These are phyloP conservation scores for Montipora foliosa DNA, from an alignment of 64 coral and sea anemone genomes.

Conservation along the genomic window DNA sequence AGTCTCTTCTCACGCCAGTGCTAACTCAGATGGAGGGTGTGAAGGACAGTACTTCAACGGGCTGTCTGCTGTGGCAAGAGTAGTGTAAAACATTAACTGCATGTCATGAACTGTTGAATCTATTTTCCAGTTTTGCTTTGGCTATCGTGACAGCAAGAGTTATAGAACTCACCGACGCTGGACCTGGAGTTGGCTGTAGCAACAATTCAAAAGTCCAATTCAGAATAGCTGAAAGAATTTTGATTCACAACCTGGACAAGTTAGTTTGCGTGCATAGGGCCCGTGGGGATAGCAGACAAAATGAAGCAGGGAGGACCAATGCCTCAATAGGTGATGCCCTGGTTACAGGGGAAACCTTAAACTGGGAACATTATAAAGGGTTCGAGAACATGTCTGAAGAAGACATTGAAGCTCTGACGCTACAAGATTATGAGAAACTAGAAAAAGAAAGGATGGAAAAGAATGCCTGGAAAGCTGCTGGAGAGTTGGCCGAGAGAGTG, in stretches of 20 bases:
- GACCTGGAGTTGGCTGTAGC: constrained; percentile 41
- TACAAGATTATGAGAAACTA: constrained; percentile 19
- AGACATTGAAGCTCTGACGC: constrained; percentile 35
- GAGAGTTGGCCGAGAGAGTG: background rate
- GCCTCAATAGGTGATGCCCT: constrained; percentile 51
- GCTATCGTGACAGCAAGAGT: constrained; percentile 1
- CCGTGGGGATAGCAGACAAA: background rate
- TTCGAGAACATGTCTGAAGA: constrained; percentile 31
- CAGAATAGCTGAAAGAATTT: constrained; percentile 42
- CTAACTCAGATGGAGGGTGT: background rate
- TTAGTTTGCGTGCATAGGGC: constrained; percentile 48
- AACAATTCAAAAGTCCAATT: constrained; percentile 6
- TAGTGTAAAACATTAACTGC: background rate
- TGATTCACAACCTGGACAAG: constrained; percentile 35
- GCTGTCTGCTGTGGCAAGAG: constrained; percentile 21
- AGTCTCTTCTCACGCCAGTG: background rate
- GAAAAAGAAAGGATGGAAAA: constrained; percentile 17
- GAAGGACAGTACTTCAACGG: background rate
- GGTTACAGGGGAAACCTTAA: constrained; percentile 51
- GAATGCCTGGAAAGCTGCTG: background rate
- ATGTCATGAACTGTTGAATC: constrained; percentile 12
- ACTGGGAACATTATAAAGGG: constrained; percentile 56
- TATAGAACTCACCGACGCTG: constrained; percentile 59
- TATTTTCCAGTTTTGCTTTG: constrained; percentile 1
- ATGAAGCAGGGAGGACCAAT: constrained; percentile 48